phyloP scores from a whole-genome alignment of 2,797 vertebrate species.

The Numenius phaeopus region DNA sequence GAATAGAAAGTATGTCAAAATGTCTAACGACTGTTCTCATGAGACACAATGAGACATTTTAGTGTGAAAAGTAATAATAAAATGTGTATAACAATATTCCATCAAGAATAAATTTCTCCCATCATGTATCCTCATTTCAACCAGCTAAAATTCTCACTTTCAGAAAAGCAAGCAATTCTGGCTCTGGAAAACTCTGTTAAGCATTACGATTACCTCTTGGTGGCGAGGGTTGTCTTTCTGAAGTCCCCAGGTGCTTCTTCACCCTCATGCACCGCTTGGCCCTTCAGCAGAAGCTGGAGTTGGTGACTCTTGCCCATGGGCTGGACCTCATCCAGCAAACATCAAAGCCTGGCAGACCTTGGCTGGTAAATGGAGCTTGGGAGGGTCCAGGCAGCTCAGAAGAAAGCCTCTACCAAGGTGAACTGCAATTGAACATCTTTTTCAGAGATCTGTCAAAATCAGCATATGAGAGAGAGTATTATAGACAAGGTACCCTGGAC shows the following conservation, averaged over 20 bases:
- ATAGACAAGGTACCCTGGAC: not conserved
- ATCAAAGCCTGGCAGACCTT: not conserved
- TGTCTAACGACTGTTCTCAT: conserved; percentile 58
- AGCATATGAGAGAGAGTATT: not conserved
- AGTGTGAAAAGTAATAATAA: conserved; percentile 9
- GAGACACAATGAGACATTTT: not conserved
- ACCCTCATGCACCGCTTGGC: not conserved
- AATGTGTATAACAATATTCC: conserved; percentile 4
- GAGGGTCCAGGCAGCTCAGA: not conserved
- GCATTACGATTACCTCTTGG: not conserved
- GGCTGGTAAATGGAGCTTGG: not conserved
- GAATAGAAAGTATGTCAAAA: conserved; percentile 57
- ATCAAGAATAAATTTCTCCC: not conserved
- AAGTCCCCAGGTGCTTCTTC: not conserved
- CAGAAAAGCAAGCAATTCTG: not conserved
- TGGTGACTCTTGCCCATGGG: not conserved
- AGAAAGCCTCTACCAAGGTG: conserved; percentile 13
- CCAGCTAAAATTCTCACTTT: not conserved
- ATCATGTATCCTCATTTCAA: not conserved
- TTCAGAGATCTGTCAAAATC: not conserved
- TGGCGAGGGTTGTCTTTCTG: not conserved
- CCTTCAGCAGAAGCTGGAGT: not conserved
- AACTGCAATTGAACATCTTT: not conserved
- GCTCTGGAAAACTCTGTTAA: not conserved
- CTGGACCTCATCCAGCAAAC: not conserved